Percentiles rank a stretch among this genome's conserved stretches.
phyloP scores from a whole-genome alignment of 2,113 vertebrate genomes.

The Bambusicola thoracicus region DNA sequence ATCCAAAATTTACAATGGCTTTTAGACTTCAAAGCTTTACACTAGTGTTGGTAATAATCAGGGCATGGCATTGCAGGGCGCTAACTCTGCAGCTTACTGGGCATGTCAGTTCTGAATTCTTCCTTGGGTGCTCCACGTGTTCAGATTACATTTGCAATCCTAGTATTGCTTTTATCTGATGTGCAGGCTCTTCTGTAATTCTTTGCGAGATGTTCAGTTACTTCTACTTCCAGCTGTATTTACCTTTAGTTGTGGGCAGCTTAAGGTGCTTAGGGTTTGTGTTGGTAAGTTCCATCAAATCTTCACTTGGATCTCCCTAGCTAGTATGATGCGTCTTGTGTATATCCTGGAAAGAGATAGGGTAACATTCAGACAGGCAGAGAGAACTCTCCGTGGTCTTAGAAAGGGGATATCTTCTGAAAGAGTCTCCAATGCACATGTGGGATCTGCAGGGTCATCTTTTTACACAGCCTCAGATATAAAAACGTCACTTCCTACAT shows the following conservation, averaged over 20 bases:
- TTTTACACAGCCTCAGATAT: neutral
- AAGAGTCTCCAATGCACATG: neutral
- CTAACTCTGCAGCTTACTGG: neutral
- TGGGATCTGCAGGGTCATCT: neutral
- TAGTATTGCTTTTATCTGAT: neutral
- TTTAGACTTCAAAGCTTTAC: conserved; percentile 7
- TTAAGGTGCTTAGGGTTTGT: neutral
- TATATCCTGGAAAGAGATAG: neutral
- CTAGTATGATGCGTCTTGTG: neutral
- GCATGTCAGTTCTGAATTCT: neutral
- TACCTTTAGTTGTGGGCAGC: neutral
- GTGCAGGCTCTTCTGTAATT: neutral
- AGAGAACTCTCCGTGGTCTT: neutral
- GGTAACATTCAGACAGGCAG: neutral
- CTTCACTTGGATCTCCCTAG: neutral
- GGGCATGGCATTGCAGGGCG: neutral
- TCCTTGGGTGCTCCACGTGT: neutral
- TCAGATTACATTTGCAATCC: neutral
- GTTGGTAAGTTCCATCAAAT: neutral
- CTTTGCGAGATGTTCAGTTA: neutral
- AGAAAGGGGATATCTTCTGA: neutral
- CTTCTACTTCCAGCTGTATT: neutral
- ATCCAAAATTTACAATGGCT: neutral
- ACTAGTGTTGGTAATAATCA: neutral
- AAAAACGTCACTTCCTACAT: neutral